Conservation (phyloP, 1,140 invertebrate genomes). For the Drosophila trapezifrons region DNA sequence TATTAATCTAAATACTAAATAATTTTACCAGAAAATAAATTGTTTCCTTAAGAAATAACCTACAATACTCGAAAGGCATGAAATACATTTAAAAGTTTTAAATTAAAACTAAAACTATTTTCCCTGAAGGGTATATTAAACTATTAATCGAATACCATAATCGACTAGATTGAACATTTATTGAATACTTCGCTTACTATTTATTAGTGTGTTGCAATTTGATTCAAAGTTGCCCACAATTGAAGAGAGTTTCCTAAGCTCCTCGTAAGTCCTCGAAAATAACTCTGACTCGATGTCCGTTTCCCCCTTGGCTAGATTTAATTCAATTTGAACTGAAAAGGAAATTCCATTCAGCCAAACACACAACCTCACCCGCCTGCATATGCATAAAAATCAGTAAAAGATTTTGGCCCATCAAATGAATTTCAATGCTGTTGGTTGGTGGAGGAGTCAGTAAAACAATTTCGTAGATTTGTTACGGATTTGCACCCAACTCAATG, state of each 20-base stretch:
- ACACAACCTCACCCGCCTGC: slow-evolving; percentile 13
- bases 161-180: slow-evolving; percentile 13
- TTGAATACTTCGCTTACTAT: slow-evolving; percentile 2
- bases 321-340: slow-evolving; percentile 47
- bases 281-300: slow-evolving; percentile 8
- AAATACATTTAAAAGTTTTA: not conserved
- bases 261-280: not conserved
- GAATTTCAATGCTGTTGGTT: slow-evolving; percentile 56
- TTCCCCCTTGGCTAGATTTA: slow-evolving; percentile 34
- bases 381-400: slow-evolving; percentile 55
- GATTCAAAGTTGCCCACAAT: slow-evolving; percentile 25
- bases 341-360: slow-evolving; percentile 40
- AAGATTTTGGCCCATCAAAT: slow-evolving; percentile 64
- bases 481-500: slow-evolving; percentile 71
- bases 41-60: too few relatives aligned
- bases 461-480: slow-evolving; percentile 74
- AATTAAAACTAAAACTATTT: not conserved
- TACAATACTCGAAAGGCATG: fast-evolving
- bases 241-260: slow-evolving; percentile 12
- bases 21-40: too few relatives aligned
- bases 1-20: too few relatives aligned
- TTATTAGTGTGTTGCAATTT: slow-evolving; percentile 20
- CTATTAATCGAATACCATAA: slow-evolving; percentile 12
- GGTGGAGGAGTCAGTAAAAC: slow-evolving; percentile 55
- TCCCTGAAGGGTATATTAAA: slow-evolving; percentile 6